Percentiles rank a stretch among this genome's conserved stretches.
phyloP scores from a whole-genome alignment of 2,113 vertebrate genomes.

The human (Homo sapiens) region DNA sequence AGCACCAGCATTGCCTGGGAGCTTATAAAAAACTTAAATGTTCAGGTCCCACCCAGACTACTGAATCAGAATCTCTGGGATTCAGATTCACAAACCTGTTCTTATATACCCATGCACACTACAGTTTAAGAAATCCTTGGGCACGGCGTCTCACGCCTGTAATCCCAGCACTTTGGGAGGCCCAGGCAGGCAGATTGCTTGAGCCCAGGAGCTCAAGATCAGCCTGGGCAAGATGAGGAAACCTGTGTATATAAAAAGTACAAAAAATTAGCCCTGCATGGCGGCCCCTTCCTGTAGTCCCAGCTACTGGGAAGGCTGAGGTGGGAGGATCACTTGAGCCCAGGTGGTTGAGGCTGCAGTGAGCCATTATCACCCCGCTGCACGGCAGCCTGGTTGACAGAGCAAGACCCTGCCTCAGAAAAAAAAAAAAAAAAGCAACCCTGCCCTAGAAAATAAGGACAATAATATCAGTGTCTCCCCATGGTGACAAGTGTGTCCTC shows the following conservation, averaged over 20 bases:
- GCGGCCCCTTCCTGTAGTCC: background rate
- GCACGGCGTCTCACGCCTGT: background rate
- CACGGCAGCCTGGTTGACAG: background rate
- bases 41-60: too few species aligned
- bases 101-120: fast-evolving
- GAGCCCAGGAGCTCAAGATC: background rate
- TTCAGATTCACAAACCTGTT: fast-evolving
- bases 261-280: background rate
- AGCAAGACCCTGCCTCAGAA: background rate
- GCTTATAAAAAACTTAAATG: background rate
- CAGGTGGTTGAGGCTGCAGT: too few species aligned
- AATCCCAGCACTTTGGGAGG: background rate
- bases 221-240: background rate
- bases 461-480: background rate
- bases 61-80: background rate
- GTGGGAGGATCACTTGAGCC: background rate
- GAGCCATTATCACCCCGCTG: too few species aligned
- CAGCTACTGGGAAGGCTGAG: background rate
- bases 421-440: too few species aligned
- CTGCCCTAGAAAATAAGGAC: background rate
- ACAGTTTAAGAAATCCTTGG: background rate
- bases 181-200: background rate
- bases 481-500: fast-evolving
- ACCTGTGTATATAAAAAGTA: background rate
- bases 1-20: background rate